Evolutionary conservation across 2,797 vertebrate genomes (phyloP).

Genomic region (Pipistrellus pygmaeus): DNA sequence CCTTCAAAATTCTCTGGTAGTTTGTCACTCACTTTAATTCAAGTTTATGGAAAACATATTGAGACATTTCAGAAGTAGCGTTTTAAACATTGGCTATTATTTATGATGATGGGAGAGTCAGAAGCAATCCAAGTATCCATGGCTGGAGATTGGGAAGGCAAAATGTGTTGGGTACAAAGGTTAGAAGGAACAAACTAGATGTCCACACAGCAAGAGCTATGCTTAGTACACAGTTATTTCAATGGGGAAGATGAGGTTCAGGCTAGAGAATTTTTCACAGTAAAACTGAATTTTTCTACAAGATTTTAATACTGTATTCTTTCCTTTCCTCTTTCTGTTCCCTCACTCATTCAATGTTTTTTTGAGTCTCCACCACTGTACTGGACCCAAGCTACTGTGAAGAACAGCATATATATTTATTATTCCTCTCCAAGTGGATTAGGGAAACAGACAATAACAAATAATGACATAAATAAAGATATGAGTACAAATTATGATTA

Average conservation of each 20-base stretch:
- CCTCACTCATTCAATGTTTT: constrained; percentile 20
- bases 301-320: constrained; percentile 6
- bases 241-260: background rate
- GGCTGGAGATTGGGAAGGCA: background rate
- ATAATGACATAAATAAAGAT: background rate
- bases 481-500: background rate
- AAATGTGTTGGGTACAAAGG: background rate
- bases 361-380: background rate
- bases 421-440: background rate
- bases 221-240: background rate
- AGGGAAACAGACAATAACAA: background rate
- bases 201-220: background rate
- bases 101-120: background rate
- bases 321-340: background rate
- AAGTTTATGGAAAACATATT: constrained; percentile 64
- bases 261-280: background rate
- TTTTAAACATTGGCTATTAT: constrained; percentile 5
- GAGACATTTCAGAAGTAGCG: constrained; percentile 21
- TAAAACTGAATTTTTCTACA: constrained; percentile 16
- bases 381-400: background rate
- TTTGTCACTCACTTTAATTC: constrained; percentile 58
- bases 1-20: constrained; percentile 51
- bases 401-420: background rate
- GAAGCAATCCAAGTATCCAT: background rate
- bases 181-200: background rate